A percentile compares a stretch with the other conserved stretches of the same genome.
phyloP scores from a whole-genome alignment of 2,888 invertebrate genomes.

The Ptilodon capucinus region DNA sequence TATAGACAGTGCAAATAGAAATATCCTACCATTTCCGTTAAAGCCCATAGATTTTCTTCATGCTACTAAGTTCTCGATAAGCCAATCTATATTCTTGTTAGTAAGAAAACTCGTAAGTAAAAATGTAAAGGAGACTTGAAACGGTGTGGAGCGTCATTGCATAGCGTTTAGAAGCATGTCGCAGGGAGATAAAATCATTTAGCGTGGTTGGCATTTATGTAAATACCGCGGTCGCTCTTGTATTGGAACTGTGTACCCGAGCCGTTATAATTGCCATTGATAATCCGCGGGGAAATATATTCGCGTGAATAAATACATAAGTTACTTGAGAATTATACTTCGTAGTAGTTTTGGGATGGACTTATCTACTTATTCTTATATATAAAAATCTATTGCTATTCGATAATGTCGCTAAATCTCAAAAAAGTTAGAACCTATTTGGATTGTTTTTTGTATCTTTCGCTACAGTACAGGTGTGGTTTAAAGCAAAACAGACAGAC shows the following conservation, averaged over 20 bases:
- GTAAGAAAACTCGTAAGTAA: constrained; percentile 21
- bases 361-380: too few species aligned
- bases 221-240: constrained; percentile 21
- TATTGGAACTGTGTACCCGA: constrained; percentile 14
- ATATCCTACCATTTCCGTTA: too few species aligned
- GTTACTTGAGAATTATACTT: background rate
- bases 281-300: constrained; percentile 19
- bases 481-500: too few species aligned
- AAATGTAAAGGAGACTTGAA: constrained; percentile 20
- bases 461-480: too few species aligned
- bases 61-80: constrained; percentile 20
- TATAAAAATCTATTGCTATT: too few species aligned
- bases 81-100: constrained; percentile 23
- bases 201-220: constrained; percentile 31
- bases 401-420: too few species aligned
- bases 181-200: constrained; percentile 32
- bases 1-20: too few species aligned
- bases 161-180: constrained; percentile 28
- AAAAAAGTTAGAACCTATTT: too few species aligned
- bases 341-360: background rate
- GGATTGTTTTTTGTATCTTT: too few species aligned
- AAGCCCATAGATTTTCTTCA: too few species aligned
- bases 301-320: constrained; percentile 8
- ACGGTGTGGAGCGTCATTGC: constrained; percentile 17
- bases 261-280: constrained; percentile 21